phyloP scores from a whole-genome alignment of 2,888 invertebrate species.

The Caenorhabditis sulstoni region DNA sequence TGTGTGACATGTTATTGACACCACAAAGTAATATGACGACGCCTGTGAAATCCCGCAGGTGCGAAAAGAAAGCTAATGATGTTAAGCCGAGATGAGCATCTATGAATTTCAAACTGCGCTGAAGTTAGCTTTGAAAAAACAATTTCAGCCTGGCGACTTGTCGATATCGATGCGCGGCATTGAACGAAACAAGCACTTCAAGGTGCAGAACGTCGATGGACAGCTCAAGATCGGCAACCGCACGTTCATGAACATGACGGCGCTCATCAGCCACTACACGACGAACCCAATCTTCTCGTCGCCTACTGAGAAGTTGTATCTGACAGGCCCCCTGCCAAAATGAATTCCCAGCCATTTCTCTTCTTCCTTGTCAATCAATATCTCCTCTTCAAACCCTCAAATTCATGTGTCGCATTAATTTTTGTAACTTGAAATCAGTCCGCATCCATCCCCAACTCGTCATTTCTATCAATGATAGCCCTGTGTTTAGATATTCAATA shows the following conservation, averaged over 20 bases:
- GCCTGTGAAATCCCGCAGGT: too few species aligned
- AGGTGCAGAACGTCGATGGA: constrained; percentile 83
- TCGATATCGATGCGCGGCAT: constrained; percentile 98
- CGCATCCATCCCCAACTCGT: constrained; percentile 10
- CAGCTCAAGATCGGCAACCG: constrained; percentile 93
- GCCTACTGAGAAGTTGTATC: constrained; percentile 96
- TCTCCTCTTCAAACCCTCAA: neutral
- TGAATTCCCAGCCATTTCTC: constrained; percentile 4
- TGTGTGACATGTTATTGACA: too few species aligned
- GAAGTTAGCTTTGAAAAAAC: too few species aligned
- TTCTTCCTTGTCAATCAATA: neutral
- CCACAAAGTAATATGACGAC: too few species aligned
- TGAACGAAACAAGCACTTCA: constrained; percentile 97
- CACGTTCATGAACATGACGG: constrained; percentile 95
- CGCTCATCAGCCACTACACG: constrained; percentile 98
- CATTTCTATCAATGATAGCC: constrained; percentile 49
- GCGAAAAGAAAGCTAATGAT: too few species aligned
- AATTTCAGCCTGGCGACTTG: constrained; percentile 93
- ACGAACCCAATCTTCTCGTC: constrained; percentile 98
- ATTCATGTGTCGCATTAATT: constrained; percentile 1
- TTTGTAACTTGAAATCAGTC: neutral
- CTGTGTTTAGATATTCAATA: constrained; percentile 42
- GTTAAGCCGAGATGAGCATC: too few species aligned
- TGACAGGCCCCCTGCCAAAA: constrained; percentile 89
- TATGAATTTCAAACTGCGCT: too few species aligned